phyloP scores from a whole-genome alignment of 2,888 invertebrate species.

The Amitus sp. region DNA sequence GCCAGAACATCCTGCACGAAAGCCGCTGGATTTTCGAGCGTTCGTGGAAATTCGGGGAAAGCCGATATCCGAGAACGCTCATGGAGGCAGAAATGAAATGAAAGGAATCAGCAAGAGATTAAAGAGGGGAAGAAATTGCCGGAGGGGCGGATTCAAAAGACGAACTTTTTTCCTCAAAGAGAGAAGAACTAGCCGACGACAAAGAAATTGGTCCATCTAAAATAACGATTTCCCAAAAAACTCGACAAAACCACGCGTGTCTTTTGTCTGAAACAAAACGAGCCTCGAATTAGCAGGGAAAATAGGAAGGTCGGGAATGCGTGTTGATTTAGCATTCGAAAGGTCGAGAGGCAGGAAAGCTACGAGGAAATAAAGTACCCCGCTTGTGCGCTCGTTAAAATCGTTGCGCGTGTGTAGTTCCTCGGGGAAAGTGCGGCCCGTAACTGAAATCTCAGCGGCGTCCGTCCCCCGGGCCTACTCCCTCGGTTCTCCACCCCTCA shows the following conservation, averaged over 20 bases:
- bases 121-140: constrained; percentile 9
- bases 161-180: not conserved
- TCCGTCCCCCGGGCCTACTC: constrained; percentile 43
- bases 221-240: too few relatives aligned
- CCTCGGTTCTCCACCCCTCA: constrained; percentile 34
- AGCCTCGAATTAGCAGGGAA: too few relatives aligned
- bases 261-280: too few relatives aligned
- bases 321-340: too few relatives aligned
- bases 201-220: not conserved
- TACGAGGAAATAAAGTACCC: constrained; percentile 35
- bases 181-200: not conserved
- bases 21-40: constrained; percentile 19
- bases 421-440: constrained; percentile 44
- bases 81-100: not conserved
- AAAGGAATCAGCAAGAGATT: constrained; percentile 4
- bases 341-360: constrained; percentile 4
- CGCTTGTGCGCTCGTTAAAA: constrained; percentile 55
- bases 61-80: too few relatives aligned
- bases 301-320: too few relatives aligned
- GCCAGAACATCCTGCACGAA: constrained; percentile 13
- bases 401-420: constrained; percentile 44
- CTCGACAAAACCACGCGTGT: too few relatives aligned
- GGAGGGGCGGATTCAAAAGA: constrained; percentile 10
- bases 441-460: constrained; percentile 64
- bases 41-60: constrained; percentile 20